phyloP scores from a whole-genome alignment of 2,113 vertebrate genomes.

The Perccottus glenii region DNA sequence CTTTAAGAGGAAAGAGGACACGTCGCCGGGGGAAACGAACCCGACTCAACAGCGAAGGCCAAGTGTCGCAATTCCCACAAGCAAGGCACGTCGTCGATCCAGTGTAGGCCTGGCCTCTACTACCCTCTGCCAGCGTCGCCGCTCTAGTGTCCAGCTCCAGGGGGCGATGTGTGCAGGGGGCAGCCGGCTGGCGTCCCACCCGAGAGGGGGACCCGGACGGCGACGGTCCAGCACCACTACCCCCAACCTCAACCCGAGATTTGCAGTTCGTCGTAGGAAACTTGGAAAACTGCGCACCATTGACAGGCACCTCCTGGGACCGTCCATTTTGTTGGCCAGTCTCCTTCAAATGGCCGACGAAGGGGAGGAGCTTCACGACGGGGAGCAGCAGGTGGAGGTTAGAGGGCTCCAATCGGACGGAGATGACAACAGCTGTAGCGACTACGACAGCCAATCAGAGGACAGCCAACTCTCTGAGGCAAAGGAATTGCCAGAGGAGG shows the following conservation, averaged over 20 bases:
- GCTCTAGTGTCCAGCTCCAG: conserved; percentile 73
- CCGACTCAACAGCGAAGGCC: conserved; percentile 61
- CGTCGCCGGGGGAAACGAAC: neutral
- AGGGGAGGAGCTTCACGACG: conserved; percentile 48
- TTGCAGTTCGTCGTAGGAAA: conserved; percentile 71
- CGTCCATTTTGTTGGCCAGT: conserved; percentile 82
- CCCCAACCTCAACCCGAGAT: conserved; percentile 82
- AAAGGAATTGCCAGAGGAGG: conserved; percentile 33
- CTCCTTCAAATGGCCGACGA: conserved; percentile 78
- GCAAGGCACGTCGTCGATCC: conserved; percentile 87
- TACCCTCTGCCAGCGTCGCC: conserved; percentile 75
- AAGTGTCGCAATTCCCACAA: conserved; percentile 79
- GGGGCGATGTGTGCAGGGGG: conserved; percentile 1
- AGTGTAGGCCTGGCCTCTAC: conserved; percentile 83
- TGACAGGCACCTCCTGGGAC: conserved; percentile 79
- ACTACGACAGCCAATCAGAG: conserved; percentile 60
- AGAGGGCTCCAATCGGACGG: conserved; percentile 62
- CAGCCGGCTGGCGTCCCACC: neutral
- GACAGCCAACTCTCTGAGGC: conserved; percentile 41
- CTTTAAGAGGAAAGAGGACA: conserved; percentile 81
- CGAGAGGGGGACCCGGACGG: conserved; percentile 40
- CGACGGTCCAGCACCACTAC: conserved; percentile 88
- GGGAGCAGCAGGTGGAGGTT: conserved; percentile 60
- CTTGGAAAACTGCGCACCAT: conserved; percentile 56
- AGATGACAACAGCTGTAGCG: conserved; percentile 36